Base-by-base conservation (phyloP, 2,888 invertebrate species). In the Merodon equestris region DNA sequence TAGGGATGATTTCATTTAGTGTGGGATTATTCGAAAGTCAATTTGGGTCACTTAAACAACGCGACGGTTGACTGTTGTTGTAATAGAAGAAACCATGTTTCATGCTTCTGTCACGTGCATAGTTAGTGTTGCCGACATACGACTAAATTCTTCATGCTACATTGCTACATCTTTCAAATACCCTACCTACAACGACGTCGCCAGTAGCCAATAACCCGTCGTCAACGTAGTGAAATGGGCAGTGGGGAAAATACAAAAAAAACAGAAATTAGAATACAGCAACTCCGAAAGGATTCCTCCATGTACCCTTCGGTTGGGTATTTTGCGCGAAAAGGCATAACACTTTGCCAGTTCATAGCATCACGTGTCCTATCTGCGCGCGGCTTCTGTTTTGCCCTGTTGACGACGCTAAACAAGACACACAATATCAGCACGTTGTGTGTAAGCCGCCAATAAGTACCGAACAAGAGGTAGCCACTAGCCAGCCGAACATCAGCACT, bases 91-190 rank as follows among this genome's bases (percentile, higher is more conserved):
- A n/a, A n/a, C n/a, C n/a, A n/a, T n/a, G n/a, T 27, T 27, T 9
- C 54, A 71, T 66, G 71, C 72, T 38, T 13, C 68, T 76, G 76
- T 72, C 72, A 66, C 54, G 67, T 61, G 56, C 45, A 71, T 53
- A 54, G 53, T 38, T 47, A 68, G 57, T 53, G 67, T 67, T 63
- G 68, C 79, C 77, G 77, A 73, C 79, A 74, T 64, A 68, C 64
- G 68, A 57, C 50, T 58, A 47, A 68, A 79, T 79, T 74, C 74
- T 61, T 64, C 54, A 53, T 70, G 79, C 79, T 74, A 74, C 79
- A 74, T 64, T 74, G 40, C 64, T 68, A 79, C 74, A 79, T 79
- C 77, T 79, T 54, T 68, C 68, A 74, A 79, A 79, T 79, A 79
- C 58, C 64, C 58, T 74, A 79, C 79, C 79, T 74, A 74, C 79